phyloP scores from a whole-genome alignment of 2,888 invertebrate genomes.

The Leistus spinibarbis region DNA sequence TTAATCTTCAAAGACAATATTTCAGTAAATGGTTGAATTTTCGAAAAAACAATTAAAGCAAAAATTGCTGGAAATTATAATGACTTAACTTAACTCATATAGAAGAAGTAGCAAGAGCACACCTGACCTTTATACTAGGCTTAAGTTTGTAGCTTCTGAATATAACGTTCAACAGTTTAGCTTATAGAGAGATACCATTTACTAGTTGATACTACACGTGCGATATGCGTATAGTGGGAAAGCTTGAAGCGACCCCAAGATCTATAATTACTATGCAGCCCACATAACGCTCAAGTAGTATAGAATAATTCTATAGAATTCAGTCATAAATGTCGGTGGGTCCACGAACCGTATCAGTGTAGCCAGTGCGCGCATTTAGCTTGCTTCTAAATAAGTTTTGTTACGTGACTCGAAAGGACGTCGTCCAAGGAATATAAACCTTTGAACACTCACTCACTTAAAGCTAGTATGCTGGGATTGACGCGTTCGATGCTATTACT shows the following conservation, averaged over 20 bases:
- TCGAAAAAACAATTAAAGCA: too few species aligned
- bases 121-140: too few species aligned
- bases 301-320: conserved; percentile 4
- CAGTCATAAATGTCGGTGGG: conserved; percentile 1
- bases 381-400: neutral
- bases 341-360: neutral
- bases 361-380: neutral
- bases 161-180: too few species aligned
- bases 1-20: too few species aligned
- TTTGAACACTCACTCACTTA: neutral
- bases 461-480: neutral
- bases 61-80: too few species aligned
- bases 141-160: too few species aligned
- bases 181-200: neutral
- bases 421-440: neutral
- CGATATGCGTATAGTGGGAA: neutral
- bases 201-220: neutral
- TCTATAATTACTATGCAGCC: conserved; percentile 19
- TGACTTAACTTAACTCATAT: too few species aligned
- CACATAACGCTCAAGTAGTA: conserved; percentile 6
- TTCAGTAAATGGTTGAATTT: too few species aligned
- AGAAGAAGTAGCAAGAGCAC: too few species aligned
- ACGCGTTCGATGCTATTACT: neutral
- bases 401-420: conserved; percentile 2
- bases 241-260: neutral